Evolutionary conservation across 1,140 invertebrate genomes (phyloP).

Genomic region (Hyles euphorbiae): DNA sequence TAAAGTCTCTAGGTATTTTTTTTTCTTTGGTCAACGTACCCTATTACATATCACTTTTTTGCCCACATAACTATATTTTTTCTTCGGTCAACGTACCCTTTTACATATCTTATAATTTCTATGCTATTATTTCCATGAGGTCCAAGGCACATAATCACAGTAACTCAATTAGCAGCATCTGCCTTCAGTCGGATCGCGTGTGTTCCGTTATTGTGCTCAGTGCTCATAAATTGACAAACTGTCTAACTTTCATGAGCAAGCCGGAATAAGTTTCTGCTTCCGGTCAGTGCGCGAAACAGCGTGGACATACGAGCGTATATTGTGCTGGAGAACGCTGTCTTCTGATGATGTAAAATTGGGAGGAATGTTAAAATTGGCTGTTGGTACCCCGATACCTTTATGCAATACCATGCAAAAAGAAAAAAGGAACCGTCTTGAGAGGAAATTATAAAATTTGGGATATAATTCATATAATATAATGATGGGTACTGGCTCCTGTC

Average conservation of each 20-base stretch:
- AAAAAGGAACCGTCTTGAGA: no score
- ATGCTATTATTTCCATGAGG: no score
- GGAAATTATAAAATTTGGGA: no score
- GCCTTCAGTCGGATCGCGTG: constrained; percentile 40
- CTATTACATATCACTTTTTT: no score
- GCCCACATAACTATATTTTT: no score
- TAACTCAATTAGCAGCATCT: constrained; percentile 61
- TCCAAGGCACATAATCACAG: constrained; percentile 23
- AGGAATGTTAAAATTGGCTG: no score
- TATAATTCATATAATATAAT: no score
- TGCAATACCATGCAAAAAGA: neutral
- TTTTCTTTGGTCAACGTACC: no score
- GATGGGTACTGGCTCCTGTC: no score
- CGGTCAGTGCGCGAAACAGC: constrained; percentile 62
- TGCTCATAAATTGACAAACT: constrained; percentile 71
- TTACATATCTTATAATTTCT: no score
- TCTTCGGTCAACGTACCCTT: no score
- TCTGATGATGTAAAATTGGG: neutral
- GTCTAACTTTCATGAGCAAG: constrained; percentile 67
- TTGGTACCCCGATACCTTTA: neutral
- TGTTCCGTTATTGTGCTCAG: constrained; percentile 40
- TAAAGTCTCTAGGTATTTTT: no score
- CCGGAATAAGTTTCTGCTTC: constrained; percentile 69
- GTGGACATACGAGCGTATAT: constrained; percentile 30
- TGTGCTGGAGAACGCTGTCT: constrained; percentile 10